These are phyloP conservation scores for Osmoderma eremita DNA, from an alignment of 2,888 invertebrate genomes.

Conservation along the genomic window DNA sequence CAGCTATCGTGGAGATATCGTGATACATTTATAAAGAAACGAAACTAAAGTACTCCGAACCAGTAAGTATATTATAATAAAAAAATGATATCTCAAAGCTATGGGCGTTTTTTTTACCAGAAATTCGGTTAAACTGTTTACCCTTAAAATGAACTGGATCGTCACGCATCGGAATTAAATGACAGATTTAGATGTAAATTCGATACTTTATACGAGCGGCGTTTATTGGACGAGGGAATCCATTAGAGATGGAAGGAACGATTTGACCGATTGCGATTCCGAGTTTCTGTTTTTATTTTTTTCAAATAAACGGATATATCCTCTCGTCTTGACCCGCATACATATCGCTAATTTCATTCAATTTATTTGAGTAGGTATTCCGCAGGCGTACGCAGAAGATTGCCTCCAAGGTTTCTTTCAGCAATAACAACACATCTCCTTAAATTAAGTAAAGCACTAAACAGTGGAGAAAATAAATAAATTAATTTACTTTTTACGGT, in stretches of 20 bases:
- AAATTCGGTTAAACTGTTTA: slow-evolving; percentile 26
- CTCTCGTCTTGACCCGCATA: slow-evolving; percentile 43
- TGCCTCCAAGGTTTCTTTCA: background rate
- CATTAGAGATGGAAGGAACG: slow-evolving; percentile 32
- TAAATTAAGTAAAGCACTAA: no score
- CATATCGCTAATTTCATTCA: slow-evolving; percentile 44
- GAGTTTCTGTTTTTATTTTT: slow-evolving; percentile 25
- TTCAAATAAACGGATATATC: slow-evolving; percentile 31
- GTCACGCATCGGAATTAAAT: slow-evolving; percentile 29
- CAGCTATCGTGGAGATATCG: slow-evolving; percentile 14
- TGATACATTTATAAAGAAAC: background rate
- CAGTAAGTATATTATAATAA: background rate
- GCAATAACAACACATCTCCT: no score
- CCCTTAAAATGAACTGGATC: slow-evolving; percentile 21
- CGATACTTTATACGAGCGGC: slow-evolving; percentile 31
- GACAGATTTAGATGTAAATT: slow-evolving; percentile 35
- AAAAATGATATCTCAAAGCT: background rate
- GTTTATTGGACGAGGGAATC: slow-evolving; percentile 34
- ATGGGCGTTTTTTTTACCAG: slow-evolving; percentile 19
- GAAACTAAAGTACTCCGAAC: background rate
- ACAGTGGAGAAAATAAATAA: no score
- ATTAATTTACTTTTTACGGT: no score
- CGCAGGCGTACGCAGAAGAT: slow-evolving; percentile 12
- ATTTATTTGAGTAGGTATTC: slow-evolving; percentile 36
- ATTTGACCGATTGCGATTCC: slow-evolving; percentile 24